Evolutionary conservation across 2,888 invertebrate genomes (phyloP).

Genomic region (Hartigia nigra): DNA sequence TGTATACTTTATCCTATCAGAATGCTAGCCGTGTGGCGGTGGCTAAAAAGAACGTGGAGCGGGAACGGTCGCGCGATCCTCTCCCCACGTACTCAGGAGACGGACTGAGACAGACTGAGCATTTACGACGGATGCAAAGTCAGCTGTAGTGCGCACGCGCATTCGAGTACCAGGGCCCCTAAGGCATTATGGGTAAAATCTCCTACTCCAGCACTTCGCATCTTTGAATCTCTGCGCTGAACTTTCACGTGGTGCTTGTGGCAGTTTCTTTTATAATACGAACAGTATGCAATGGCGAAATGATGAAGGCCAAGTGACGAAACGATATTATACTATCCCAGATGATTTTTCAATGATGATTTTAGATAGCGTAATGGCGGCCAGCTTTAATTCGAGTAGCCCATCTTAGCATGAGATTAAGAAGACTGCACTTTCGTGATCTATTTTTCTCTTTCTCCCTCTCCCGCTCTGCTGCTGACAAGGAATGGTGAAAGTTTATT

Average conservation of each 20-base stretch:
- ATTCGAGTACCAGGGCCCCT: background rate
- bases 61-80: slow-evolving; percentile 18
- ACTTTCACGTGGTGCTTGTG: background rate
- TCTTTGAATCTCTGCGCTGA: background rate
- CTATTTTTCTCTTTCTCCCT: background rate
- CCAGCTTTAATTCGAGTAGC: background rate
- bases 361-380: background rate
- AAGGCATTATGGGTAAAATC: background rate
- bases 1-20: background rate
- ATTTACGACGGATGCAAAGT: slow-evolving; percentile 17
- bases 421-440: background rate
- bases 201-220: background rate
- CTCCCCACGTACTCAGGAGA: slow-evolving; percentile 36
- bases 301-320: background rate
- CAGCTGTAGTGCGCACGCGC: slow-evolving; percentile 42
- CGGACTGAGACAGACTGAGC: slow-evolving; percentile 40
- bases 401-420: background rate
- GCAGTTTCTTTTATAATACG: background rate
- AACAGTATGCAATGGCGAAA: background rate
- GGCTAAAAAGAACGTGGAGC: slow-evolving; percentile 21
- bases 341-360: background rate
- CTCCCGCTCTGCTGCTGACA: background rate
- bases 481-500: background rate
- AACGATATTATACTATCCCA: background rate
- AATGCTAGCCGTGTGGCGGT: slow-evolving; percentile 14